Evolutionary conservation across 2,797 vertebrate species (phyloP).

Genomic region (Coregonus sp.): DNA sequence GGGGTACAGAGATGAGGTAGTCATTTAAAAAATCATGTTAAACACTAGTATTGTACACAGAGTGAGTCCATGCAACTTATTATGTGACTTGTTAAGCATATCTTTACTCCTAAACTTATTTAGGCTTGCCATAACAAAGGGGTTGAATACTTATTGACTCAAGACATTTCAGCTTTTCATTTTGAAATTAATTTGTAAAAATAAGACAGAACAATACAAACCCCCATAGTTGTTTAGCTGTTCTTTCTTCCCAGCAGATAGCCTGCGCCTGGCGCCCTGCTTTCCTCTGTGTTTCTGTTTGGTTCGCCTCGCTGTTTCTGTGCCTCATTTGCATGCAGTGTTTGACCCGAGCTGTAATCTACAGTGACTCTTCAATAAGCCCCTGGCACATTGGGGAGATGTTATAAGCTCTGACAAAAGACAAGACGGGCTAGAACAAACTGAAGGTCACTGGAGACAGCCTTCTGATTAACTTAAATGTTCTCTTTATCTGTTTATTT

Average conservation of each 20-base stretch:
- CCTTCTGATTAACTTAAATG: slow-evolving; percentile 52
- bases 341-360: slow-evolving; percentile 71
- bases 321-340: slow-evolving; percentile 66
- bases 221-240: neutral
- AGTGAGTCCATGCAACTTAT: too few species aligned
- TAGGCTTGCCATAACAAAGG: too few species aligned
- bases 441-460: slow-evolving; percentile 55
- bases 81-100: too few species aligned
- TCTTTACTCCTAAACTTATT: too few species aligned
- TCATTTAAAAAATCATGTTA: too few species aligned
- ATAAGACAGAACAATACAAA: neutral
- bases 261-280: slow-evolving; percentile 21
- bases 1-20: too few species aligned
- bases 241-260: slow-evolving; percentile 14
- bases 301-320: slow-evolving; percentile 51
- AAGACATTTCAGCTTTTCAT: too few species aligned
- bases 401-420: slow-evolving; percentile 73
- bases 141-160: too few species aligned
- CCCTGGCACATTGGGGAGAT: slow-evolving; percentile 66
- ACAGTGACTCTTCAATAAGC: slow-evolving; percentile 72
- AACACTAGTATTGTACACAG: too few species aligned
- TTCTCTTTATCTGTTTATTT: slow-evolving; percentile 35
- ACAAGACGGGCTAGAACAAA: slow-evolving; percentile 60
- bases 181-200: too few species aligned
- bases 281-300: slow-evolving; percentile 33